Conservation (phyloP, 2,113 vertebrate species). For the Porphyrio hochstetteri region DNA sequence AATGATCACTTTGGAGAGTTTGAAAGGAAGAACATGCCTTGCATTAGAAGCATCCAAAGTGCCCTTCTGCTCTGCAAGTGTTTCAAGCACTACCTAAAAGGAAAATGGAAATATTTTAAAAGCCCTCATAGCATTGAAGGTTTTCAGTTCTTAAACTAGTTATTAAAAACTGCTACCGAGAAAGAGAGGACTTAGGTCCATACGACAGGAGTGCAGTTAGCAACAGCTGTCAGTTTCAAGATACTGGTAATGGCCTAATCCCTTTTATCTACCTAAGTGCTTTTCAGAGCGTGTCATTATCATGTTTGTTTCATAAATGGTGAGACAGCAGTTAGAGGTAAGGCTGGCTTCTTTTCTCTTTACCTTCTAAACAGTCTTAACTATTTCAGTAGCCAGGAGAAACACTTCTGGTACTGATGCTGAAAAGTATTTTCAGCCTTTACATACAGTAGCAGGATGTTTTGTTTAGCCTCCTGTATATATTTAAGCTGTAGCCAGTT, state of each 20-base stretch:
- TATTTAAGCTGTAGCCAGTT: background rate
- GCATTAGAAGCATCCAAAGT: background rate
- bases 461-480: background rate
- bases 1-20: background rate
- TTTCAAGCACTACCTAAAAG: background rate
- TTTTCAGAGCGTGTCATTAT: background rate
- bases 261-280: background rate
- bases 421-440: background rate
- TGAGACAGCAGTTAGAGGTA: background rate
- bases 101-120: too few relatives aligned
- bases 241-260: background rate
- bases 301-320: background rate
- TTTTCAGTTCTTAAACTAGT: background rate
- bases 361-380: background rate
- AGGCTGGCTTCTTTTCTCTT: background rate
- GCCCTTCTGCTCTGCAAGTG: background rate
- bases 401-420: background rate
- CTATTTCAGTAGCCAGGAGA: background rate
- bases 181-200: background rate
- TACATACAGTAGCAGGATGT: background rate
- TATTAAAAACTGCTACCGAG: background rate
- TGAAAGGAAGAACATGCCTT: background rate
- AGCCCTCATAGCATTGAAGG: background rate
- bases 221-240: background rate
- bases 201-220: background rate